Base-by-base conservation (phyloP, 2,888 invertebrate species). In the Drosophila percnosoma region DNA sequence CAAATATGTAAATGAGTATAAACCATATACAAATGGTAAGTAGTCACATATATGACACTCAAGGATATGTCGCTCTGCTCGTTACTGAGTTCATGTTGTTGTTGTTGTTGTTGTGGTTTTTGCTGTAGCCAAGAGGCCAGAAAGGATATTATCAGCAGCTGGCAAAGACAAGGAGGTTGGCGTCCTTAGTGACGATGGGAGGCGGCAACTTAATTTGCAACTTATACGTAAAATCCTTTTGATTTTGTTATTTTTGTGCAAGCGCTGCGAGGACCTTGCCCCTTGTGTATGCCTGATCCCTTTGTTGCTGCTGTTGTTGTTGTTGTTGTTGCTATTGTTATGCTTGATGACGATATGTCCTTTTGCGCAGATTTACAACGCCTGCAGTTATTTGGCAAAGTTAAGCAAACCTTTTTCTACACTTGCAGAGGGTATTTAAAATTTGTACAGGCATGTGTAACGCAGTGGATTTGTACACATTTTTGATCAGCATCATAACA, bases 191-290 rank as follows among this genome's bases (percentile, higher is more conserved):
- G 51, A 65, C 61, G 67, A 34, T 51, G 58, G 15, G 31, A 48
- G 72, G 51, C 57, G 72, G 67, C 76, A 89, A 89, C 90, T 90
- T 89, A 87, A 87, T 90, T 87, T 89, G 90, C 90, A 87, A 90
- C 90, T 90, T 89, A 87, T 90, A 90, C 87, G 87, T 68, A 83
- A 78, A 88, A 89, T 75, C 87, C 89, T 83, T 89, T 89, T 87
- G 87, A 87, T 90, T 90, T 89, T 87, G 80, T 89, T 86, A 73
- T 89, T 81, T 81, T 75, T 55, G 49, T 64, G 76, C 68, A 68
- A 73, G 33, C 55, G 48, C 36, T 67, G 48, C 54, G 33, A 53
- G 51, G 27, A 36, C 24, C n/a, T 54, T 40, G 29, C 10, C 48
- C 52, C 31, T 45, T 60, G 59, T 54, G 36, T 45, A 45, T 45